These are phyloP conservation scores for Cephalotes varians DNA, from an alignment of 2,888 invertebrate genomes.

Conservation along the genomic window DNA sequence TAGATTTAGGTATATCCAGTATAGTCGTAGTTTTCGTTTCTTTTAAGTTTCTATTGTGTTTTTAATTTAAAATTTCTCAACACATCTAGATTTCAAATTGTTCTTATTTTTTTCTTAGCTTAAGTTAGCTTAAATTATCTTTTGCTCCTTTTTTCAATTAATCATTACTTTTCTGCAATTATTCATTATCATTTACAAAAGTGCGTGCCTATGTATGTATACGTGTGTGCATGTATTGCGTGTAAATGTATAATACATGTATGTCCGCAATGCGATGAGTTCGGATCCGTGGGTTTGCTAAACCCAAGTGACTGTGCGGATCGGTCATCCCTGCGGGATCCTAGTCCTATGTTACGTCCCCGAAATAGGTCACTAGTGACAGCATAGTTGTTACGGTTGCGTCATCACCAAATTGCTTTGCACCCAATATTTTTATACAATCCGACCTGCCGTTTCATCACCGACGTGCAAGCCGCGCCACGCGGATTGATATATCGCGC, in stretches of 20 bases:
- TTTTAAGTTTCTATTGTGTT: background rate
- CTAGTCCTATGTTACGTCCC: background rate
- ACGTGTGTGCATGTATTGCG: background rate
- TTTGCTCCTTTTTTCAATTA: too few relatives aligned
- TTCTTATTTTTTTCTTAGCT: background rate
- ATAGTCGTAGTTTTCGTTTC: background rate
- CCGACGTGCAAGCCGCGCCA: slow-evolving; percentile 13
- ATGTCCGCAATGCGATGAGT: background rate
- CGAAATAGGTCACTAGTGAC: slow-evolving; percentile 30
- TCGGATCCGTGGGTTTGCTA: background rate
- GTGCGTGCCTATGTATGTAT: background rate
- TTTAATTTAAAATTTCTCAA: background rate
- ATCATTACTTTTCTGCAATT: background rate
- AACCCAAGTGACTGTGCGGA: slow-evolving; percentile 16
- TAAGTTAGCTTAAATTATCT: background rate
- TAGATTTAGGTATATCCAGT: background rate
- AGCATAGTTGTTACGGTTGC: slow-evolving; percentile 12
- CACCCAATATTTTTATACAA: slow-evolving; percentile 51
- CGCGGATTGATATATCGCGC: slow-evolving; percentile 44
- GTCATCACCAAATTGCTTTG: slow-evolving; percentile 43
- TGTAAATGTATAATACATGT: background rate
- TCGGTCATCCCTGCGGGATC: slow-evolving; percentile 23
- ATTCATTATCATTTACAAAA: background rate
- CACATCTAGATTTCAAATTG: background rate
- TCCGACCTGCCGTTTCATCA: slow-evolving; percentile 42